phyloP scores from a whole-genome alignment of 1,140 invertebrate genomes.

The Drosophila melanica region DNA sequence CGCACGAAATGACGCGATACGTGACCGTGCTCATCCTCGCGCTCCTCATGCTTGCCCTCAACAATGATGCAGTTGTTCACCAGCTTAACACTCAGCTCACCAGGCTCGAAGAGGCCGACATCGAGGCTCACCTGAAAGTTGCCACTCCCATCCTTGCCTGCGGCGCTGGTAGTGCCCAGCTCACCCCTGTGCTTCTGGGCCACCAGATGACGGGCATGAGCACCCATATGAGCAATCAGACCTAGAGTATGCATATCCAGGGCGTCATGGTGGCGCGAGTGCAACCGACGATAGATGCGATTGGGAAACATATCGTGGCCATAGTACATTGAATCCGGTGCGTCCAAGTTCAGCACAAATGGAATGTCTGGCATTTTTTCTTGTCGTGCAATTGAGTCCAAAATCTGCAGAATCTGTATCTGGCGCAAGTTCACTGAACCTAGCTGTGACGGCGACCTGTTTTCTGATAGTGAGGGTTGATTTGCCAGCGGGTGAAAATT shows the following conservation, averaged over 20 bases:
- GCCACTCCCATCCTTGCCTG: slow-evolving; percentile 49
- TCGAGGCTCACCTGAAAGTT: slow-evolving; percentile 87
- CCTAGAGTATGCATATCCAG: slow-evolving; percentile 74
- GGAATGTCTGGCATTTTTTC: slow-evolving; percentile 74
- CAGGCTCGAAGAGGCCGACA: slow-evolving; percentile 89
- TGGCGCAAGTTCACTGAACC: slow-evolving; percentile 68
- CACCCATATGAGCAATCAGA: slow-evolving; percentile 70
- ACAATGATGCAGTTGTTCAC: slow-evolving; percentile 88
- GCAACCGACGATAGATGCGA: slow-evolving; percentile 65
- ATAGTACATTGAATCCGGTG: slow-evolving; percentile 74
- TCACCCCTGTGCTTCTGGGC: slow-evolving; percentile 60
- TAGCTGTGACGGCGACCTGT: slow-evolving; percentile 46
- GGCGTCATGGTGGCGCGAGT: slow-evolving; percentile 67
- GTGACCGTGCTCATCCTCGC: slow-evolving; percentile 86
- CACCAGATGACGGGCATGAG: slow-evolving; percentile 72
- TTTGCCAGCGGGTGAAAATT: slow-evolving; percentile 30
- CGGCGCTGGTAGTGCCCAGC: slow-evolving; percentile 51
- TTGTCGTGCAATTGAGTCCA: slow-evolving; percentile 7
- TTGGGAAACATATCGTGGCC: slow-evolving; percentile 80
- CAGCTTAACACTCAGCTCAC: slow-evolving; percentile 91
- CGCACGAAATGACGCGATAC: slow-evolving; percentile 87
- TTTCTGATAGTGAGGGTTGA: slow-evolving; percentile 52
- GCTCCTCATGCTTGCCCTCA: slow-evolving; percentile 89
- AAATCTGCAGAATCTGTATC: slow-evolving; percentile 64
- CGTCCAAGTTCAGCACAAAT: slow-evolving; percentile 74